phyloP scores from a whole-genome alignment of 2,113 vertebrate genomes.

The human region GRCh38 chr6:117575001-117575500 shows the following conservation, averaged over 20 bases:
- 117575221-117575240: conserved; percentile 99
- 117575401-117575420: not conserved
- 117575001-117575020: too few relatives aligned
- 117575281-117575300: conserved; percentile 92
- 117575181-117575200: conserved; percentile 97
- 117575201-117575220: conserved; percentile 98
- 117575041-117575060: too few relatives aligned
- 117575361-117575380: conserved; percentile 23
- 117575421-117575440: conserved; percentile 43
- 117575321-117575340: conserved; percentile 96
- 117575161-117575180: conserved; percentile 86
- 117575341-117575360: conserved; percentile 87
- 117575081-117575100: too few relatives aligned
- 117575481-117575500: conserved; percentile 6
- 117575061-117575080: too few relatives aligned
- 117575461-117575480: not conserved
- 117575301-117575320: conserved; percentile 93
- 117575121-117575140: not conserved
- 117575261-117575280: conserved; percentile 98
- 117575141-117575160: not conserved
- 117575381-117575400: conserved; percentile 45
- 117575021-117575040: too few relatives aligned
- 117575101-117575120: not conserved
- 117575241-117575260: conserved; percentile 96
- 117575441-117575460: not conserved